Base-by-base conservation (phyloP, 2,888 invertebrate genomes). In the Melipona beecheii region DNA sequence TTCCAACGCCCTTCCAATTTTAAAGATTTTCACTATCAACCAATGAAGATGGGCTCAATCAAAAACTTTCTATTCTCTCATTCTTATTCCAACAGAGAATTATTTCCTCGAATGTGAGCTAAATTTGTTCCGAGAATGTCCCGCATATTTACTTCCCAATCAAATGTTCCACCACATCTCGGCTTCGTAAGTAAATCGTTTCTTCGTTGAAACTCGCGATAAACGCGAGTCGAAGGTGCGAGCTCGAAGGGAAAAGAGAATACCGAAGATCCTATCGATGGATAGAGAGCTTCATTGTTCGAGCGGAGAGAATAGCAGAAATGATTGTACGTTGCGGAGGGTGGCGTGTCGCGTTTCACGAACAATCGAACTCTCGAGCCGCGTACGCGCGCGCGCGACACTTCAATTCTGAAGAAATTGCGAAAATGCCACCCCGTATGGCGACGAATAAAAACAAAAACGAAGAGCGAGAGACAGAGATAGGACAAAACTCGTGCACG, bases 321-420 rank as follows among this genome's bases (percentile, higher is more conserved):
- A 31, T 80, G 80, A 81, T 80, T 78, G 78, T 80, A 65, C 68
- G 72, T 24, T 62, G 71, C 62, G 24, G 50, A 86, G 86, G 85
- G 74, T 83, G 84, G 50, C 70, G 75, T 73, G 83, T 78, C 84
- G 81, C 75, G 74, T 84, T 90, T 86, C 82, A 81, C 60, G 82
- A 89, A 91, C 89, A 90, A 90, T 90, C 85, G 86, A 90, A 83
- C 85, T 74, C 81, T 75, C 70, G 66, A 75, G 78, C 77, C 66
- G 84, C 56, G 21, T 6, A 3, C 86, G 83, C 86, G 83, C 74
- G 68, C 73, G 73, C 83, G 65, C 50, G 79, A 82, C 89, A 89
- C 88, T 91, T 88, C 84, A 91, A 91, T 91, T 86, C 83, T 69
- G 83, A 84, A 81, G 86, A 89, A 89, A 90, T 90, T 84, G 83